Evolutionary conservation across 2,888 invertebrate species (phyloP), one percentile per base, ranked within the genome.

Genomic region (Heliconius ismenius): DNA sequence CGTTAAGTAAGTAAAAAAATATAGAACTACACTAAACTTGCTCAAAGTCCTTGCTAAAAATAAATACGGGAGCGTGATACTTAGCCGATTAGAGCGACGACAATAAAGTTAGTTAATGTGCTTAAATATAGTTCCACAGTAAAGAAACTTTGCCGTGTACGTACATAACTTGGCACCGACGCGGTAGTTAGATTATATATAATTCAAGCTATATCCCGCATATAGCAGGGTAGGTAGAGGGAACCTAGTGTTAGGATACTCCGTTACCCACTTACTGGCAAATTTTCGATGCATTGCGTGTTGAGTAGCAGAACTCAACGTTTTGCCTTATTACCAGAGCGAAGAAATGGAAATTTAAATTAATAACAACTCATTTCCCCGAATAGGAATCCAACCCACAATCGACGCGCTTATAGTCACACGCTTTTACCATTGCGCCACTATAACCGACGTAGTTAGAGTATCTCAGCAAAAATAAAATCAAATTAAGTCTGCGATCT

Each of bases 401-500:
- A 49, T 1, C 43, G 43, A 43, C 15, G 32, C 32, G 32, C 4
- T 43, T 49, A 18, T 43, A 43, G 43, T 43, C 1, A 43, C 0
- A 49, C 43, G 49, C 21, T 49, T 49, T 0, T 21, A 3, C 21
- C 9, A 49, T 7, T 18, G 49, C 9, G 21, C 0, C 21, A 49
- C 3, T 0, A 21, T 21, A 3, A 21, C 49, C 21, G 49, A 49
- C 49, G 63, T 63, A 75, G 54, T 64, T 76, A 74, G 72, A 78
- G 74, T 77, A 80, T 78, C 76, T 26, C 67, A 74, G 54, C 79
- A 88, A 90, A 91, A 90, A 90, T 88, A 83, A 89, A 91, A 90
- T 88, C 85, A 88, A 89, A 90, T 86, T 86, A 86, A 90, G 85
- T 87, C 86, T 82, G 86, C 83, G 83, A 88, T 90, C 85, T 87